Base-by-base conservation (phyloP, 2,888 invertebrate species). In the Epinotia ramella region DNA sequence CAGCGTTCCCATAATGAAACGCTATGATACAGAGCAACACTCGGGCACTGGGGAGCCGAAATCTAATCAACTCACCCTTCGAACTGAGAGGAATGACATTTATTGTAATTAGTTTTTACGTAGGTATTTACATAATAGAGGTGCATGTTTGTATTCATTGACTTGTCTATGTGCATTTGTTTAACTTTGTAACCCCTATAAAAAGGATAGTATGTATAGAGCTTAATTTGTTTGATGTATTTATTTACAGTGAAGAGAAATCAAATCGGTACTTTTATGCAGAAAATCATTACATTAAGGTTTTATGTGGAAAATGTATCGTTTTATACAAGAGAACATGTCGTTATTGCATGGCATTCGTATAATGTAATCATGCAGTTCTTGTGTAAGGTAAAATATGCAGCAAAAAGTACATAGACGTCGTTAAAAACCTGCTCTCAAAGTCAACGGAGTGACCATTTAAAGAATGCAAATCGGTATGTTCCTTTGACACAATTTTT, bases 21-120 rank as follows among this genome's bases (percentile, higher is more conserved):
- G 24, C 69, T 69, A 64, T 74, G 49, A 49, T 40, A 40, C 40
- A 40, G 40, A 40, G 40, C 24, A 72, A 16, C 28, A 59, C 40
- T 68, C 46, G 63, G 40, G 62, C 65, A 18, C 24, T 18, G 56
- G 75, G 73, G 75, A 62, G 16, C 59, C 71, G 28, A 59, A 71
- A 76, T 71, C 60, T 71, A 76, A 76, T 76, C 66, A 76, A 56
- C 60, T 66, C 56, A 57, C 71, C 75, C 75, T 75, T 56, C 66
- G 64, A 44, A 44, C 46, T 65, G 53, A 44, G 49, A n/a, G 28
- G 53, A n/a, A 53, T 53, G 53, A 2, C 11, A 40, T 44, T 53
- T 24, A 53, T 56, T 64, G 49, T 64, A 56, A 76, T 76, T 76
- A 62, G 62, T 68, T 63, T 33, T 63, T 20, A 20, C 56, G 20